Base-by-base conservation (phyloP, 1,140 invertebrate genomes). In the Paraescarpia echinospica region DNA sequence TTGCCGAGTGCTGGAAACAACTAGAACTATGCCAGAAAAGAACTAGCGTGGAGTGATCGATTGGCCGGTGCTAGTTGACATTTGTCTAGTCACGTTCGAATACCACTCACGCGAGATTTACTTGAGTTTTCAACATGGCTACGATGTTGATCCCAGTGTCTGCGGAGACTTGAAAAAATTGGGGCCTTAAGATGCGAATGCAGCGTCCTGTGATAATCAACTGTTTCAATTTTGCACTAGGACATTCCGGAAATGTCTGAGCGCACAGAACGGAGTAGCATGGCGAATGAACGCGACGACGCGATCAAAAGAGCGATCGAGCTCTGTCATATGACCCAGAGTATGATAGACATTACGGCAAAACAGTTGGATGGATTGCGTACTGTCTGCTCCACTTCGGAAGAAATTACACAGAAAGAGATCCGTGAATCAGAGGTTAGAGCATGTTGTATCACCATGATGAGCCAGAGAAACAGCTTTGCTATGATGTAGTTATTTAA, bases 331-430 rank as follows among this genome's bases (percentile, higher is more conserved):
- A 95, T 94, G 91, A 97, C 98, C 93, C 98, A 99, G 97, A 98
- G 98, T 94, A 98, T 99, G 98, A 99, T 99, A 96, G 98, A 98
- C 97, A 98, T 98, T 96, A 98, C 98, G 95, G 98, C 98, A 92
- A 97, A 98, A 96, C 97, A 98, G 96, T 97, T 99, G 94, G 98
- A 99, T 95, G 98, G 98, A 91, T 97, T 99, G 94, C 97, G 98
- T 95, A 99, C 98, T 92, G 97, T 98, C 97, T 99, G 98, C 96
- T 97, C 98, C 34, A 98, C 98, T 92, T 98, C 97, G 95, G 98
- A 98, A 90, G 98, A 98, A 96, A 97, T 99, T 93, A 99, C 98
- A 89, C 98, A 99, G 95, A 98, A 99, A 95, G 98, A 99, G 97
- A 99, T 99, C 95, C 97, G 98, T 94, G 98, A 98, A 91, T 96